Conservation (phyloP, 2,113 vertebrate species). For the Dromiciops gliroides region DNA sequence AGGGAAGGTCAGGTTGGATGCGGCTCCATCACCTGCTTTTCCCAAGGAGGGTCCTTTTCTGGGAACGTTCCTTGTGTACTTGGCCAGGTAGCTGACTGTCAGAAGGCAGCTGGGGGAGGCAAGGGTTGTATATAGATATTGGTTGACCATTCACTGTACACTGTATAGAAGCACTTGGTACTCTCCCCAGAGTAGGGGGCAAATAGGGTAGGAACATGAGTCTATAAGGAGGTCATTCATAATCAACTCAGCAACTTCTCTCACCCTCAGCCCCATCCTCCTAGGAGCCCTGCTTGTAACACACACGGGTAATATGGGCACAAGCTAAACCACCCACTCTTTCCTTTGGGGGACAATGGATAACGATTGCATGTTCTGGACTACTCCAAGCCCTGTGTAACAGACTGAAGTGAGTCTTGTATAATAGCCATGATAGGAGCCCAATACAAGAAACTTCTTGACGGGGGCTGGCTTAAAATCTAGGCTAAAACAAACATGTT, state of each 20-base stretch:
- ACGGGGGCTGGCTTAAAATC: slow-evolving; percentile 80
- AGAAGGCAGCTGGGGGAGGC: not conserved
- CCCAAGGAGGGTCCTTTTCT: not conserved
- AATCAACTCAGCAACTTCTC: not conserved
- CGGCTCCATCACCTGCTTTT: not conserved
- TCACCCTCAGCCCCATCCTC: not conserved
- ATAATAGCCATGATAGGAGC: slow-evolving; percentile 74
- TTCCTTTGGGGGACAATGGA: not conserved
- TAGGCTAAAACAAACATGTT: slow-evolving; percentile 83
- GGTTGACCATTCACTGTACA: not conserved
- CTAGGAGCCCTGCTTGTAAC: not conserved
- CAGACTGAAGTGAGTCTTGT: slow-evolving; percentile 69
- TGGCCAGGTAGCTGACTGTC: not conserved
- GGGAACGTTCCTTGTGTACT: not conserved
- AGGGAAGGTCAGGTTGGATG: not conserved
- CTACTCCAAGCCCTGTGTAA: slow-evolving; percentile 73
- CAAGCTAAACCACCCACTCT: not conserved
- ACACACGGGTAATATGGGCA: not conserved
- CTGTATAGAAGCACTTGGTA: not conserved
- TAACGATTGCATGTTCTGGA: slow-evolving; percentile 45
- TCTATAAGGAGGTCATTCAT: not conserved
- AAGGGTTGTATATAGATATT: not conserved
- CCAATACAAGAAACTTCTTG: slow-evolving; percentile 74
- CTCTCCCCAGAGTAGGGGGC: not conserved
- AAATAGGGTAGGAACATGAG: not conserved